Conservation (phyloP, 2,113 vertebrate species). For the Albula goreensis region DNA sequence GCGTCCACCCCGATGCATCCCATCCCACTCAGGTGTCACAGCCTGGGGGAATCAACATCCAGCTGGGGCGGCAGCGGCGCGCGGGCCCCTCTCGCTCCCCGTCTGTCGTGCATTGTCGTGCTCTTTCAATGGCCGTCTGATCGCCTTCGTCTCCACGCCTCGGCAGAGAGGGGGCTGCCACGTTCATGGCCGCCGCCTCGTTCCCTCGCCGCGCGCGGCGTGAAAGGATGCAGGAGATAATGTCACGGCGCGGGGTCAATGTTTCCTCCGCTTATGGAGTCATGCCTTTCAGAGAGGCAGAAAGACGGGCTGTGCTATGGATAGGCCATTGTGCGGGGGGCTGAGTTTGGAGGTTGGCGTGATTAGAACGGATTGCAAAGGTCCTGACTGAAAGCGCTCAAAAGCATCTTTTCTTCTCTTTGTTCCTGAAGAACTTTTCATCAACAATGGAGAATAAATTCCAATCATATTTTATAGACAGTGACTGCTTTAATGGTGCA, state of each 20-base stretch:
- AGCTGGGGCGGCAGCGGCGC: not conserved
- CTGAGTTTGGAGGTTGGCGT: not conserved
- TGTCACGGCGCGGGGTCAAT: conserved; percentile 43
- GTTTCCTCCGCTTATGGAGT: conserved; percentile 39
- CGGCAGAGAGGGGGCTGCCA: not conserved
- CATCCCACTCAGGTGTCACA: not conserved
- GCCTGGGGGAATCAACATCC: not conserved
- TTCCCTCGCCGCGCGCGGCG: conserved; percentile 16
- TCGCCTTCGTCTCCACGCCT: not conserved
- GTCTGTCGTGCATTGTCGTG: not conserved
- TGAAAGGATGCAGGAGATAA: conserved; percentile 50
- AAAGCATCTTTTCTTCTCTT: conserved; percentile 39
- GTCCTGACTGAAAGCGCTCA: conserved; percentile 38
- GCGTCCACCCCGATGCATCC: not conserved
- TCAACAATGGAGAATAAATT: conserved; percentile 32
- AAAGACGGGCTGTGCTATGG: not conserved
- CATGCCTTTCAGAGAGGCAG: not conserved
- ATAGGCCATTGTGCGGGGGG: not conserved
- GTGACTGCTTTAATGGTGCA: conserved; percentile 25
- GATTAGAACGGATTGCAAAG: not conserved
- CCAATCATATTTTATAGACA: conserved; percentile 41
- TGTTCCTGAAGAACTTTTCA: conserved; percentile 21
- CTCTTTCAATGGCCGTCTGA: not conserved
- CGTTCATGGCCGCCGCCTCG: conserved; percentile 42
- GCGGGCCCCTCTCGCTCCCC: not conserved